Percentiles rank a stretch among this genome's conserved stretches.
These are phyloP conservation scores for Melanotaenia pygmaea DNA, from an alignment of 2,797 vertebrate species.

Conservation along the genomic window DNA sequence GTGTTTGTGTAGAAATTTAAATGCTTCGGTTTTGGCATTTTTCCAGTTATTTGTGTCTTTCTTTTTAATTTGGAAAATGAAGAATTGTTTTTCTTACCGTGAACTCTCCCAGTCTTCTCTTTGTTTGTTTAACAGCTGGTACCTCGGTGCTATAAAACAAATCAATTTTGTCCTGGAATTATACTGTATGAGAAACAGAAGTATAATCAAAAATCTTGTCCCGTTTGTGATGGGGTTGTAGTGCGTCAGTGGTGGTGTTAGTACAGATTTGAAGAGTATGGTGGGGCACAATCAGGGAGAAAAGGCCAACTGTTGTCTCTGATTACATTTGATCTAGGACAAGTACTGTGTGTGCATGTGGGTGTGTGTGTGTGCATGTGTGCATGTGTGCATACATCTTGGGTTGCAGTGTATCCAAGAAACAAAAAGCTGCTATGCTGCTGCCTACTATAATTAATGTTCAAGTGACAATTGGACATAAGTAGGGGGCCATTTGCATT, in stretches of 20 bases:
- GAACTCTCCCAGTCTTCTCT: background rate
- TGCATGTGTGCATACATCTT: conserved; percentile 8
- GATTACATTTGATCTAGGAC: conserved; percentile 55
- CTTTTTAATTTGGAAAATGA: background rate
- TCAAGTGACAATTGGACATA: conserved; percentile 47
- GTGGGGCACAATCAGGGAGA: conserved; percentile 42
- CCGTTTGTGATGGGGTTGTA: conserved; percentile 1
- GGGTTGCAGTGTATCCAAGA: conserved; percentile 39
- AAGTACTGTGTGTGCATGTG: conserved; percentile 11
- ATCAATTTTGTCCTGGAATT: conserved; percentile 20
- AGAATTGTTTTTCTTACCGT: background rate
- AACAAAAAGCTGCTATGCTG: conserved; percentile 54
- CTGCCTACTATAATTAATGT: conserved; percentile 50
- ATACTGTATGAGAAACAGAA: background rate
- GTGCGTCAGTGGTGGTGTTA: conserved; percentile 19
- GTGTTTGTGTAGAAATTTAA: background rate
- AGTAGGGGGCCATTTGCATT: conserved; percentile 72
- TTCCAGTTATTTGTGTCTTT: background rate
- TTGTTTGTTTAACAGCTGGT: background rate
- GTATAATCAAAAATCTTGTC: conserved; percentile 1
- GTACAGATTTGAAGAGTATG: conserved; percentile 28
- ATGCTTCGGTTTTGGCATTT: background rate
- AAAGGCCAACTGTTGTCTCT: conserved; percentile 47
- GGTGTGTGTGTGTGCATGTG: background rate
- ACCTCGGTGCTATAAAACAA: conserved; percentile 5